These are phyloP conservation scores for Argyra leucocephala DNA, from an alignment of 2,888 invertebrate species.

Conservation along the genomic window DNA sequence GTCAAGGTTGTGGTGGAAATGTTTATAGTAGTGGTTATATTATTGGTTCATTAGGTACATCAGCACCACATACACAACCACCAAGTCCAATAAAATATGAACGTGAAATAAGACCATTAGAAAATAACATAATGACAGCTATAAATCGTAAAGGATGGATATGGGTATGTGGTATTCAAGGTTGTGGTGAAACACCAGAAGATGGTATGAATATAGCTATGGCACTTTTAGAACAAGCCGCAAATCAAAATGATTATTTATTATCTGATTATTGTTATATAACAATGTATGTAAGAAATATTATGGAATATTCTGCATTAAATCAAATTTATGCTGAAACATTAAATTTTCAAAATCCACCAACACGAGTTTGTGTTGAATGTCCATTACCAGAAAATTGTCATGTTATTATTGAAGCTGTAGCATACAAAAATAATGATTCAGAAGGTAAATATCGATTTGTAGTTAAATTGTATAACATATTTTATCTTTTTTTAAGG, in stretches of 20 bases:
- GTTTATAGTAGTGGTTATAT: conserved; percentile 13
- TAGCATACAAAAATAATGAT: conserved; percentile 48
- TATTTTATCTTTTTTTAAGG: conserved; percentile 22
- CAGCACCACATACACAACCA: conserved; percentile 31
- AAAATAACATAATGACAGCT: conserved; percentile 53
- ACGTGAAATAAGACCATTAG: conserved; percentile 51
- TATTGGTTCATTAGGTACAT: conserved; percentile 20
- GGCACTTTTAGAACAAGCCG: conserved; percentile 55
- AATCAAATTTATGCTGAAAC: conserved; percentile 68
- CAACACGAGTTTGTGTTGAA: conserved; percentile 77
- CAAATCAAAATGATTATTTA: conserved; percentile 38
- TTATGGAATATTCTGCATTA: conserved; percentile 65
- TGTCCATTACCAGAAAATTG: conserved; percentile 61
- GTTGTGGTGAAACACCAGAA: conserved; percentile 54
- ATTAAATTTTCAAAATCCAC: conserved; percentile 69
- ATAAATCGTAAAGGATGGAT: conserved; percentile 71
- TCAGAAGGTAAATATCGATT: conserved; percentile 21
- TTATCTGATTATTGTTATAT: conserved; percentile 67
- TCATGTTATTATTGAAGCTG: conserved; percentile 68
- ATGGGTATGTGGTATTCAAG: conserved; percentile 72
- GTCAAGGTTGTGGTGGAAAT: conserved; percentile 18
- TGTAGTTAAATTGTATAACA: neutral
- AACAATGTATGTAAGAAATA: conserved; percentile 73
- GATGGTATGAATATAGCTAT: conserved; percentile 62
- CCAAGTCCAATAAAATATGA: conserved; percentile 46